Evolutionary conservation across 2,797 vertebrate genomes (phyloP).

Genomic region (Cynodonichthys magdalenae): DNA sequence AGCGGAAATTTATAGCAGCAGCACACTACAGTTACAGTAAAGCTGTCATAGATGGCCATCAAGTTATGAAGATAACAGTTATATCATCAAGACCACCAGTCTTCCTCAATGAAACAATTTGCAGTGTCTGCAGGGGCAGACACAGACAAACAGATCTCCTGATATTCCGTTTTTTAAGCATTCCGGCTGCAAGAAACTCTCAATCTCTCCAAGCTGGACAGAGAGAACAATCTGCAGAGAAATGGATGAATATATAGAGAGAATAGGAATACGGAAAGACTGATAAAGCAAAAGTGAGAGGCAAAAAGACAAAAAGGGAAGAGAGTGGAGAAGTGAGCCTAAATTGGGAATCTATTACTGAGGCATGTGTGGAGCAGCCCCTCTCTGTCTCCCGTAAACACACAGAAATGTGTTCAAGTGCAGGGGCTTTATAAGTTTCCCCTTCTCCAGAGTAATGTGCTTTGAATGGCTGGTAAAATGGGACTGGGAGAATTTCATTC

Average conservation of each 20-base stretch:
- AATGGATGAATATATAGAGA: slow-evolving; percentile 38
- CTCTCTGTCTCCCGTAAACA: slow-evolving; percentile 85
- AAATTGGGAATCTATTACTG: slow-evolving; percentile 89
- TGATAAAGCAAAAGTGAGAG: slow-evolving; percentile 52
- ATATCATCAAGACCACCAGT: slow-evolving; percentile 70
- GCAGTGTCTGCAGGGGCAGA: slow-evolving; percentile 59
- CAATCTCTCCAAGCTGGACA: slow-evolving; percentile 42
- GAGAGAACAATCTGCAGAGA: slow-evolving; percentile 46
- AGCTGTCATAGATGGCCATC: slow-evolving; percentile 60
- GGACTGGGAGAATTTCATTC: slow-evolving; percentile 96
- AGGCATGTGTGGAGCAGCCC: slow-evolving; percentile 74
- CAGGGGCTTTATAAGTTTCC: slow-evolving; percentile 89
- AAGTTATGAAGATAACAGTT: slow-evolving; percentile 71
- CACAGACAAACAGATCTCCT: slow-evolving; percentile 70
- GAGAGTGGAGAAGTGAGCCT: slow-evolving; percentile 64
- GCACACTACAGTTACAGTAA: slow-evolving; percentile 39
- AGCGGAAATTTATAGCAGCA: slow-evolving; percentile 33
- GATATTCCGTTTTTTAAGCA: slow-evolving; percentile 59
- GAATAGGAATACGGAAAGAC: slow-evolving; percentile 46
- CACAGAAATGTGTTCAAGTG: slow-evolving; percentile 90
- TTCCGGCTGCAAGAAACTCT: slow-evolving; percentile 46
- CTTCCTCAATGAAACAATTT: slow-evolving; percentile 67
- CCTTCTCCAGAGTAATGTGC: slow-evolving; percentile 89
- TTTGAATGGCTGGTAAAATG: slow-evolving; percentile 92
- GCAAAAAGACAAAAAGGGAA: slow-evolving; percentile 47